Base-by-base conservation (phyloP, 2,888 invertebrate species). In the Ophion ellenae region DNA sequence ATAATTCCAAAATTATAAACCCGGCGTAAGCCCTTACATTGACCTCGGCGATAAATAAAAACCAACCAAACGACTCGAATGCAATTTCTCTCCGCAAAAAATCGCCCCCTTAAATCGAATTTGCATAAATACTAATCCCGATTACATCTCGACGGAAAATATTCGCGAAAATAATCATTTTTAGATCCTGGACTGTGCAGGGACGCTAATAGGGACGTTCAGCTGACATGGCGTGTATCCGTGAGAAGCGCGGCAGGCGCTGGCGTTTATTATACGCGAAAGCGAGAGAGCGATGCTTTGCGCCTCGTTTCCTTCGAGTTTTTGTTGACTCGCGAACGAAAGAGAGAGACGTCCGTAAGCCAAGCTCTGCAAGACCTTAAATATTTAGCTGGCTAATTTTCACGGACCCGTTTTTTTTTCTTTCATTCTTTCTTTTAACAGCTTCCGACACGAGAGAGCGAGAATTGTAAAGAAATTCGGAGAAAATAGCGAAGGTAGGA, bases 301-400 rank as follows among this genome's bases (percentile, higher is more conserved):
- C 40, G 66, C 17, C 14, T 63, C 59, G 80, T 81, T 81, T 40
- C 63, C 36, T 80, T 63, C 36, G 74, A 32, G 59, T 73, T 74
- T 80, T 80, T 73, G 66, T 70, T 71, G 36, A 82, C 76, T 76
- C 59, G 59, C 69, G 28, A 78, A 64, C 64, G 71, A 53, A 11
- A 70, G 69, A 70, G 47, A 80, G 64, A 57, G 66, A 36, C 57
- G 66, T 81, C 59, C 57, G 59, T 66, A 63, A 73, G 61, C 64
- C 66, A 71, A 59, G 71, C 71, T 64, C 59, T 73, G 78, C 70
- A 69, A 45, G 74, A 89, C 90, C 89, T 93, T 91, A 93, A 93
- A 92, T 92, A 92, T 93, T 93, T 92, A 92, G 92, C 88, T 89
- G 90, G 92, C 92, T 93, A 93, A 93, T 93, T 93, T 93, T 92